These are phyloP conservation scores for Felis catus DNA, from an alignment of 2,113 vertebrate genomes.

Conservation along the genomic window DNA sequence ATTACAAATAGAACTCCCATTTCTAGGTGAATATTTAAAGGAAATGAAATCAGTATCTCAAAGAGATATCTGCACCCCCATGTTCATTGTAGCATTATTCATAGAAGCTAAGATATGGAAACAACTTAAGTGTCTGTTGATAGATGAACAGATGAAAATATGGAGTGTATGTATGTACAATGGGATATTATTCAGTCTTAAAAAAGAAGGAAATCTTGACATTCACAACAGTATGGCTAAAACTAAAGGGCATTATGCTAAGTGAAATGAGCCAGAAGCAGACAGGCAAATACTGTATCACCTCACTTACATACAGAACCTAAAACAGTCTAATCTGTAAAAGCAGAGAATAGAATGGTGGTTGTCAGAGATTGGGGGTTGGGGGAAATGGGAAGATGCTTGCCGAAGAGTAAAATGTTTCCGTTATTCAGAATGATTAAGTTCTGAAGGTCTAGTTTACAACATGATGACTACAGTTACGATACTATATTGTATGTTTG, in stretches of 20 bases:
- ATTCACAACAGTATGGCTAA: not conserved
- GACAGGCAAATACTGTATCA: not conserved
- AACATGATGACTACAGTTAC: not conserved
- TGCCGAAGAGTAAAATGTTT: not conserved
- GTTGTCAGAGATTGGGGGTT: not conserved
- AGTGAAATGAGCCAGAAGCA: not conserved
- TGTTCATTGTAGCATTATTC: not conserved
- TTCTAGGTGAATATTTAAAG: not conserved
- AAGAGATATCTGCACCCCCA: not conserved
- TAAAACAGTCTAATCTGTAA: not conserved
- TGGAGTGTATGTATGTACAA: not conserved
- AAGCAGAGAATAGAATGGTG: not conserved
- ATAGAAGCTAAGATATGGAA: not conserved
- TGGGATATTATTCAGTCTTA: not conserved
- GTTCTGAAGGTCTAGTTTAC: not conserved
- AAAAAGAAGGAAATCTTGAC: not conserved
- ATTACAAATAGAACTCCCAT: not conserved
- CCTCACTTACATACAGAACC: not conserved
- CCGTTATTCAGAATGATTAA: not conserved
- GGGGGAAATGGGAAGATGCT: not conserved
- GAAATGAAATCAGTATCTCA: not conserved
- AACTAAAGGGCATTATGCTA: not conserved
- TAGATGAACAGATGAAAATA: not conserved
- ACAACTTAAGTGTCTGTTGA: not conserved
- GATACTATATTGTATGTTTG: not conserved